A percentile compares a stretch with the other conserved stretches of the same genome.
phyloP scores from a whole-genome alignment of 2,113 vertebrate species.

The Pongo pygmaeus region DNA sequence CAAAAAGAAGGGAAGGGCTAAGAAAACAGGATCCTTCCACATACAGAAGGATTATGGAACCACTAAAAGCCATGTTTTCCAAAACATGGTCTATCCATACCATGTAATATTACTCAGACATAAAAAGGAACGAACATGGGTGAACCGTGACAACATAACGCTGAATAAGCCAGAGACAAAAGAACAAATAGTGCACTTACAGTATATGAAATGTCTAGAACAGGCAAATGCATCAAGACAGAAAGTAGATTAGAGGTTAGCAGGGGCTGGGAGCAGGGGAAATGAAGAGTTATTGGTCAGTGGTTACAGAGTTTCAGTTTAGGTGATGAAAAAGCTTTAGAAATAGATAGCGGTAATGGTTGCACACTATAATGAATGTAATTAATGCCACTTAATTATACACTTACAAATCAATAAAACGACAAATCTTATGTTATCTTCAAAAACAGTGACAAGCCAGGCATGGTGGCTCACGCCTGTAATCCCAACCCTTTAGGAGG shows the following conservation, averaged over 20 bases:
- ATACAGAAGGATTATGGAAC: accelerated
- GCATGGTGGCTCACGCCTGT: no score
- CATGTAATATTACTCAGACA: background rate
- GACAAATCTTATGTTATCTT: background rate
- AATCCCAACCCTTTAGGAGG: no score
- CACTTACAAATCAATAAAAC: background rate
- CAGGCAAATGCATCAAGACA: background rate
- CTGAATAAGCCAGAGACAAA: background rate
- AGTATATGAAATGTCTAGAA: background rate
- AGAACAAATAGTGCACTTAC: background rate
- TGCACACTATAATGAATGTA: background rate
- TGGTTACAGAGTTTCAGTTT: background rate
- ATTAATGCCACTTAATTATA: background rate
- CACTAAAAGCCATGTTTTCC: background rate
- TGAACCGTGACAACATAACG: background rate
- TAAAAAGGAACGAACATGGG: background rate
- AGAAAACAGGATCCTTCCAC: background rate
- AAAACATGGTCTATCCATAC: background rate
- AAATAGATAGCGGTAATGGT: background rate
- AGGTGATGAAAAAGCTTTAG: background rate
- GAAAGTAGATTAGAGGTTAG: background rate
- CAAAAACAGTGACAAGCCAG: no score
- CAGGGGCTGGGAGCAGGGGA: background rate
- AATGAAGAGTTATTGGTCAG: background rate
- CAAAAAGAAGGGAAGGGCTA: slow-evolving; percentile 49